phyloP scores from a whole-genome alignment of 1,140 invertebrate genomes.

The Papilio glaucus region DNA sequence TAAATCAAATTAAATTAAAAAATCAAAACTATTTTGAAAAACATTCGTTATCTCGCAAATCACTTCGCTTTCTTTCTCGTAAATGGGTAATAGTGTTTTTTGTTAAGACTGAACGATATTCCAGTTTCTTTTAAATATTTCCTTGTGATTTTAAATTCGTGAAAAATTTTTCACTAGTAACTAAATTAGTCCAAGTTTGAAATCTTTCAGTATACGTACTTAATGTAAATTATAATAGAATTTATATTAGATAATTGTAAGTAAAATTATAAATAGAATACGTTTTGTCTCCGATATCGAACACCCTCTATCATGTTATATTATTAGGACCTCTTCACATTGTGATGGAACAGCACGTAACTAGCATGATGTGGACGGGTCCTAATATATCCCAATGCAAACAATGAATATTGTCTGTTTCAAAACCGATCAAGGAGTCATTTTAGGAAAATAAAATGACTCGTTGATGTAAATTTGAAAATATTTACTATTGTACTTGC shows the following conservation, averaged over 20 bases:
- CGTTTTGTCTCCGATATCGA: conserved; percentile 74
- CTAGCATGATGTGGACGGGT: conserved; percentile 52
- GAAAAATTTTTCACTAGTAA: conserved; percentile 65
- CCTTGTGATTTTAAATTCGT: conserved; percentile 60
- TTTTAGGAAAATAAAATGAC: conserved; percentile 41
- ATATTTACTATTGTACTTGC: conserved; percentile 19
- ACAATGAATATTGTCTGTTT: conserved; percentile 38
- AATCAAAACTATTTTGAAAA: conserved; percentile 60
- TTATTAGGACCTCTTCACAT: conserved; percentile 64
- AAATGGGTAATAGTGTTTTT: conserved; percentile 66
- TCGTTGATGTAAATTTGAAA: conserved; percentile 39
- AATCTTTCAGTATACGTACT: conserved; percentile 83
- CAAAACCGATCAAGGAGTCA: conserved; percentile 29
- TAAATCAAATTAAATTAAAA: conserved; percentile 70
- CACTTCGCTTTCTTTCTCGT: conserved; percentile 58
- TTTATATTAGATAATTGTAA: conserved; percentile 82
- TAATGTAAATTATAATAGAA: conserved; percentile 82
- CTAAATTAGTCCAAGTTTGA: conserved; percentile 79
- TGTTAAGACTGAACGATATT: conserved; percentile 81
- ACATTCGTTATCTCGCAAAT: conserved; percentile 54
- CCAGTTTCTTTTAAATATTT: conserved; percentile 71
- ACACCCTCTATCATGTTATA: conserved; percentile 46
- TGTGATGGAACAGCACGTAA: conserved; percentile 44
- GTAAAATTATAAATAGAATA: conserved; percentile 78
- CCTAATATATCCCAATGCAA: conserved; percentile 48